Evolutionary conservation across 1,140 invertebrate genomes (phyloP).

Genomic region (Drosophila kanapiae): DNA sequence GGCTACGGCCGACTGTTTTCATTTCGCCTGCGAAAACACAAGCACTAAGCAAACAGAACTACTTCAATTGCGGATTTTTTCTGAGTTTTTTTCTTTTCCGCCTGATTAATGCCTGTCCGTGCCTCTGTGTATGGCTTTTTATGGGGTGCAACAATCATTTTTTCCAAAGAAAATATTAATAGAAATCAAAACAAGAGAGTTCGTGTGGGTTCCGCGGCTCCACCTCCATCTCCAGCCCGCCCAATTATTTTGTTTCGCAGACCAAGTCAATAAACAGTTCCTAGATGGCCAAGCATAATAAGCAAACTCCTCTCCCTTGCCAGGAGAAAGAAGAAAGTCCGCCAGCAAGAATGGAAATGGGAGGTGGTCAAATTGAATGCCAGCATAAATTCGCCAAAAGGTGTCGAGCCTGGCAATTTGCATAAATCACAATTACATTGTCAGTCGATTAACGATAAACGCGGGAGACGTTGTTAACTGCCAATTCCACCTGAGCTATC

Average conservation of each 20-base stretch:
- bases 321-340: slow-evolving; percentile 57
- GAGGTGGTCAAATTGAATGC: slow-evolving; percentile 36
- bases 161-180: slow-evolving; percentile 79
- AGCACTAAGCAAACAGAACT: slow-evolving; percentile 60
- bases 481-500: slow-evolving; percentile 29
- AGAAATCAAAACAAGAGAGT: slow-evolving; percentile 77
- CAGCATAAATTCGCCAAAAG: slow-evolving; percentile 45
- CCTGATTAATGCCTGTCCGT: slow-evolving; percentile 76
- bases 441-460: slow-evolving; percentile 74
- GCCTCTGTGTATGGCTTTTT: slow-evolving; percentile 51
- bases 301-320: slow-evolving; percentile 37
- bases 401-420: slow-evolving; percentile 70
- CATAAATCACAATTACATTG: slow-evolving; percentile 82
- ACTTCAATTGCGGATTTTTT: slow-evolving; percentile 49
- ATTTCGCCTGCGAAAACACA: slow-evolving; percentile 44
- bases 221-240: not conserved
- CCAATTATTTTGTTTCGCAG: slow-evolving; percentile 59
- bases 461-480: slow-evolving; percentile 47
- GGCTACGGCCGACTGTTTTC: slow-evolving; percentile 52
- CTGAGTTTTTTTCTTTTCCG: slow-evolving; percentile 12
- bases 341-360: slow-evolving; percentile 10
- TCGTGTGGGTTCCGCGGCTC: slow-evolving; percentile 50
- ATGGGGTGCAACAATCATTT: slow-evolving; percentile 75
- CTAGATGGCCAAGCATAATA: slow-evolving; percentile 55
- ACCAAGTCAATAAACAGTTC: slow-evolving; percentile 70